These are phyloP conservation scores for Arnoldichthys spilopterus DNA, from an alignment of 2,797 vertebrate species.

Conservation along the genomic window DNA sequence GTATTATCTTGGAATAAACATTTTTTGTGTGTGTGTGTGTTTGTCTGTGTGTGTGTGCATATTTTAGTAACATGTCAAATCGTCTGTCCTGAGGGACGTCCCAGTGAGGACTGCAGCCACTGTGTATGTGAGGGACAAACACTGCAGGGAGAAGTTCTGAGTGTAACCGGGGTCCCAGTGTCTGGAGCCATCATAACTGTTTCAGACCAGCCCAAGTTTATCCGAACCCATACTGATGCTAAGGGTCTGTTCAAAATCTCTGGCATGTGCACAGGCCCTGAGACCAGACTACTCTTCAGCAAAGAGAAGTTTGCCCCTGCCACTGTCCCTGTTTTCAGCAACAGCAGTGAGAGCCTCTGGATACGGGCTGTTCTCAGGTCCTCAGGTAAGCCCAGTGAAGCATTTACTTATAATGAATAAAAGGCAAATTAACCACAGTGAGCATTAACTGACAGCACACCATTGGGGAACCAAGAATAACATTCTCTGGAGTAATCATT, in stretches of 20 bases:
- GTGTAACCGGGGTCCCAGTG: conserved; percentile 74
- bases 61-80: conserved; percentile 71
- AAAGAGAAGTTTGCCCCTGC: conserved; percentile 80
- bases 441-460: conserved; percentile 31
- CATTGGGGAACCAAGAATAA: conserved; percentile 47
- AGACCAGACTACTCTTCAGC: conserved; percentile 75
- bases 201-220: conserved; percentile 64
- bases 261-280: conserved; percentile 77
- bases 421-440: not conserved
- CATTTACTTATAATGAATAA: conserved; percentile 24
- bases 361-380: conserved; percentile 78
- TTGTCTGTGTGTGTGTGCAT: conserved; percentile 31
- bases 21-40: not conserved
- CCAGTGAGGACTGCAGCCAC: conserved; percentile 77
- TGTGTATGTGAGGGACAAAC: conserved; percentile 80
- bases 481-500: conserved; percentile 51
- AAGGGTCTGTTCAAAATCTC: conserved; percentile 79
- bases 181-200: conserved; percentile 77
- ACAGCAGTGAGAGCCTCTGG: conserved; percentile 75
- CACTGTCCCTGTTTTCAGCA: conserved; percentile 68
- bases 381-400: conserved; percentile 76
- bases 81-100: conserved; percentile 70
- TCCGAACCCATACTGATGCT: conserved; percentile 73
- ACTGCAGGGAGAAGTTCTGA: conserved; percentile 81
- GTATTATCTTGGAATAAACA: not conserved